Evolutionary conservation across 2,797 vertebrate species (phyloP).

Genomic region (Rachycentron canadum): DNA sequence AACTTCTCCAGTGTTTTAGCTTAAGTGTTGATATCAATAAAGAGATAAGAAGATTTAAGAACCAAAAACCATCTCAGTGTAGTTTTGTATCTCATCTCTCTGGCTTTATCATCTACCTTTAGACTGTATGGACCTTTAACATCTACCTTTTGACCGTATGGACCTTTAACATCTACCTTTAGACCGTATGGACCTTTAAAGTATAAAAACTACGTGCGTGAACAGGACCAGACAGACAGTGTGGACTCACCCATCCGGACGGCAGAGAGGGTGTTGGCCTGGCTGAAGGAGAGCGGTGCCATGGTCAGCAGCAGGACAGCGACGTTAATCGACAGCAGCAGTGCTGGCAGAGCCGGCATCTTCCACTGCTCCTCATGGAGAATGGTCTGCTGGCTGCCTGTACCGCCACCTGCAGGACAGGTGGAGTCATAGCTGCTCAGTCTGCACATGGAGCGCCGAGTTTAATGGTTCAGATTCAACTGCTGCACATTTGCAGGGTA

Average conservation of each 20-base stretch:
- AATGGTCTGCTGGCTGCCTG: constrained; percentile 93
- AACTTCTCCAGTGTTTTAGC: no score
- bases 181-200: no score
- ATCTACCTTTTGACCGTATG: no score
- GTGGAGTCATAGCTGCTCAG: background rate
- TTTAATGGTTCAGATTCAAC: no score
- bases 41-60: no score
- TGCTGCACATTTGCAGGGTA: background rate
- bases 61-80: no score
- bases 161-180: no score
- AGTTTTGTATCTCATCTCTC: no score
- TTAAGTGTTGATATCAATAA: no score
- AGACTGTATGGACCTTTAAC: no score
- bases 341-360: constrained; percentile 96
- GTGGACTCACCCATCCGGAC: constrained; percentile 88
- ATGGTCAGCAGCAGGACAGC: constrained; percentile 82
- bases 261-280: constrained; percentile 84
- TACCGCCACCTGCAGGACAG: constrained; percentile 90
- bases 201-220: no score
- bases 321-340: constrained; percentile 91
- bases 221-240: background rate
- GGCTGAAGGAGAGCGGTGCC: constrained; percentile 80
- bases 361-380: constrained; percentile 99
- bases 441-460: background rate
- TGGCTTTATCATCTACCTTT: no score